Percentiles rank a stretch among this genome's conserved stretches.
Conservation (phyloP, 2,113 vertebrate genomes). For the Pteropus alecto region DNA sequence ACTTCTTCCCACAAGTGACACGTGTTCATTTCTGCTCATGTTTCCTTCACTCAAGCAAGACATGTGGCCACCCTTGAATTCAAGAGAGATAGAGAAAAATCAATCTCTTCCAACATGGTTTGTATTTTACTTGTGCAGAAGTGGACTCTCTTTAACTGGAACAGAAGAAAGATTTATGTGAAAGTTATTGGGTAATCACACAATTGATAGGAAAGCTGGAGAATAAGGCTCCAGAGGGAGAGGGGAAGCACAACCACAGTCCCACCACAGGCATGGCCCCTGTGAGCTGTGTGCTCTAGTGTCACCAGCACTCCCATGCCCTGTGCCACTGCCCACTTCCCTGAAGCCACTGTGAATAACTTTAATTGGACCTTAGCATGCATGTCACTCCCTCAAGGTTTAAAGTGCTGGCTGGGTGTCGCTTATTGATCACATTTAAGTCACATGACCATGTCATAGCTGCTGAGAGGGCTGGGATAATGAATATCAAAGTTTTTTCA, state of each 20-base stretch:
- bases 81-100: not conserved
- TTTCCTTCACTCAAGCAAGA: not conserved
- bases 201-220: not conserved
- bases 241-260: fast-evolving
- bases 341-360: not conserved
- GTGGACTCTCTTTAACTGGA: not conserved
- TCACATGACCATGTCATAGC: not conserved
- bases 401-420: not conserved
- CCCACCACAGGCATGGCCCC: not conserved
- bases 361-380: not conserved
- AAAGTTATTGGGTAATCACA: not conserved
- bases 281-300: not conserved
- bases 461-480: not conserved
- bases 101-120: not conserved
- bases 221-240: not conserved
- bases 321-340: not conserved
- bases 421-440: not conserved
- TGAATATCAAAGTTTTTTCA: not conserved
- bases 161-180: not conserved
- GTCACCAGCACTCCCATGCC: fast-evolving
- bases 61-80: not conserved
- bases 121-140: slow-evolving; percentile 3
- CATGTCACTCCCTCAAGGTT: not conserved
- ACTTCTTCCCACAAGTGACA: not conserved
- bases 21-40: not conserved